A percentile compares a stretch with the other conserved stretches of the same genome.
phyloP scores from a whole-genome alignment of 1,140 invertebrate species.

The Cepaea nemoralis region DNA sequence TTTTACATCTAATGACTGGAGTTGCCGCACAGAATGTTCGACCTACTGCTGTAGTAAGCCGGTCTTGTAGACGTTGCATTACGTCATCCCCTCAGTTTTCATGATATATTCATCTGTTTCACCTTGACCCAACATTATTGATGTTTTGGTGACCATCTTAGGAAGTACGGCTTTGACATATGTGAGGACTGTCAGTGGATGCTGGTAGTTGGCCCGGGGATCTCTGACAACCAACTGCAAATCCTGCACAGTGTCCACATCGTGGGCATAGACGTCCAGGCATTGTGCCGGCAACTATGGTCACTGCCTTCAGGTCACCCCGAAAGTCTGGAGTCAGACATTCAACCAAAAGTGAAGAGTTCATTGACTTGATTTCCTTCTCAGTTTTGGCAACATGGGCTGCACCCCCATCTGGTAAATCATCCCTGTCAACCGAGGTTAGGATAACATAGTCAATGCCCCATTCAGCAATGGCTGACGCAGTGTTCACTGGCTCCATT shows the following conservation, averaged over 20 bases:
- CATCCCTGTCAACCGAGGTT: conserved; percentile 98
- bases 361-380: conserved; percentile 76
- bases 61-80: too few relatives aligned
- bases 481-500: conserved; percentile 93
- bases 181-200: too few relatives aligned
- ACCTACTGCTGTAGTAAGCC: too few relatives aligned
- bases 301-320: conserved; percentile 84
- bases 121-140: conserved; percentile 97
- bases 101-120: conserved; percentile 78
- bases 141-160: conserved; percentile 96
- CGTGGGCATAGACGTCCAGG: conserved; percentile 73
- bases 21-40: too few relatives aligned
- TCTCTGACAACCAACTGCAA: conserved; percentile 82
- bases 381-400: conserved; percentile 93
- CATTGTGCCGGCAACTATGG: conserved; percentile 84
- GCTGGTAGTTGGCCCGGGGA: conserved; percentile 83
- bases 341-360: too few relatives aligned
- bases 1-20: too few relatives aligned
- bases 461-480: conserved; percentile 92
- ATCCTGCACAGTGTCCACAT: conserved; percentile 85
- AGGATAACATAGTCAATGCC: conserved; percentile 97
- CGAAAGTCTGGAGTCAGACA: too few relatives aligned
- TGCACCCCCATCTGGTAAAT: conserved; percentile 88
- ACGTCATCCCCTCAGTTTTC: too few relatives aligned
- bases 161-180: conserved; percentile 54